Percentiles rank a stretch among this genome's conserved stretches.
Evolutionary conservation across 2,888 invertebrate species (phyloP).

Genomic region (Lasioglossum calceatum): DNA sequence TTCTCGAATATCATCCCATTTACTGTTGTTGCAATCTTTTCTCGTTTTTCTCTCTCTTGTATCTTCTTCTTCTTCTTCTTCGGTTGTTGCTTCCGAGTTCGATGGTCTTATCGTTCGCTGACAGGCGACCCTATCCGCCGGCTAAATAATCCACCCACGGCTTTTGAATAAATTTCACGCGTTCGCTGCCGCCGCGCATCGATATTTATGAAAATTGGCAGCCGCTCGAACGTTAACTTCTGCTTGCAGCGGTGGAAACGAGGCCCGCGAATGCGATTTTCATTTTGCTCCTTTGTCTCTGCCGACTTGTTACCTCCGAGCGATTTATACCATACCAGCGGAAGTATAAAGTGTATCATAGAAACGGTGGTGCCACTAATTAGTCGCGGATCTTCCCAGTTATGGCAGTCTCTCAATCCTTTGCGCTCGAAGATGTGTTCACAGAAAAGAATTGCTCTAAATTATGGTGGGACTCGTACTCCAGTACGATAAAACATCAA

Average conservation of each 20-base stretch:
- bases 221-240: background rate
- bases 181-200: background rate
- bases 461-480: background rate
- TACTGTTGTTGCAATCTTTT: background rate
- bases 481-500: background rate
- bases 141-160: constrained; percentile 20
- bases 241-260: background rate
- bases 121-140: background rate
- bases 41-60: background rate
- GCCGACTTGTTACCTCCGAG: background rate
- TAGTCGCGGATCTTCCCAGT: background rate
- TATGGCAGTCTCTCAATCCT: background rate
- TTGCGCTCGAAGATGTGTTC: background rate
- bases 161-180: constrained; percentile 1
- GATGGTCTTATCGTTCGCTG: constrained; percentile 2
- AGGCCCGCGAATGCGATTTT: background rate
- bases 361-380: background rate
- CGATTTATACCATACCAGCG: background rate
- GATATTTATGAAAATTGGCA: constrained; percentile 10
- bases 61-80: background rate
- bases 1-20: background rate
- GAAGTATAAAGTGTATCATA: background rate
- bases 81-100: background rate
- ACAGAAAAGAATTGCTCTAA: background rate
- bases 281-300: background rate